These are phyloP conservation scores for Cotesia chilonis DNA, from an alignment of 1,140 invertebrate species.

Conservation along the genomic window DNA sequence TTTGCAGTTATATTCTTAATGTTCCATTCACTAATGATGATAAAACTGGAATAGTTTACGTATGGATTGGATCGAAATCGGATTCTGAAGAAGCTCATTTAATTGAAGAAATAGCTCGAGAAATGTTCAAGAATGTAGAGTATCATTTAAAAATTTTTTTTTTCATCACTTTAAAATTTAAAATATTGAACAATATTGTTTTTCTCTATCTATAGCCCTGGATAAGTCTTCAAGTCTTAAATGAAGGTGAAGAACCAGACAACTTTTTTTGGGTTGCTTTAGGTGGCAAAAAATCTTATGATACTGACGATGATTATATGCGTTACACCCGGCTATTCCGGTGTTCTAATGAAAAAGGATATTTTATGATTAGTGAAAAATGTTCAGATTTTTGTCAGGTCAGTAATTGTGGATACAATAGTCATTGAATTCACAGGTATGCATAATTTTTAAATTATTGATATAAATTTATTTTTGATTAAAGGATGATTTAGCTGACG, in stretches of 20 bases:
- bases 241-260: conserved; percentile 97
- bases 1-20: conserved; percentile 90
- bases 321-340: conserved; percentile 93
- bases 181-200: conserved; percentile 14
- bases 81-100: conserved; percentile 88
- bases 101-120: conserved; percentile 91
- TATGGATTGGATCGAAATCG: conserved; percentile 94
- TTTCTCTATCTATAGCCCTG: conserved; percentile 68
- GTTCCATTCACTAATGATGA: conserved; percentile 93
- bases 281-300: conserved; percentile 92
- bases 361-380: conserved; percentile 98
- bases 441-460: conserved; percentile 15
- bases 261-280: conserved; percentile 99
- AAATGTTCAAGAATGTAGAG: conserved; percentile 87
- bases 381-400: conserved; percentile 99
- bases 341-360: conserved; percentile 99
- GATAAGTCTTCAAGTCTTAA: conserved; percentile 87
- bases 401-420: conserved; percentile 22
- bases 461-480: no score
- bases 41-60: conserved; percentile 93
- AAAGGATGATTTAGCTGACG: conserved; percentile 97
- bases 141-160: conserved; percentile 28
- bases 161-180: conserved; percentile 13
- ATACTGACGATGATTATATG: conserved; percentile 92
- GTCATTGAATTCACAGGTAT: not conserved